Percentiles rank a stretch among this genome's conserved stretches.
Evolutionary conservation across 2,888 invertebrate genomes (phyloP).

Genomic region (Sarcophaga subvicina): DNA sequence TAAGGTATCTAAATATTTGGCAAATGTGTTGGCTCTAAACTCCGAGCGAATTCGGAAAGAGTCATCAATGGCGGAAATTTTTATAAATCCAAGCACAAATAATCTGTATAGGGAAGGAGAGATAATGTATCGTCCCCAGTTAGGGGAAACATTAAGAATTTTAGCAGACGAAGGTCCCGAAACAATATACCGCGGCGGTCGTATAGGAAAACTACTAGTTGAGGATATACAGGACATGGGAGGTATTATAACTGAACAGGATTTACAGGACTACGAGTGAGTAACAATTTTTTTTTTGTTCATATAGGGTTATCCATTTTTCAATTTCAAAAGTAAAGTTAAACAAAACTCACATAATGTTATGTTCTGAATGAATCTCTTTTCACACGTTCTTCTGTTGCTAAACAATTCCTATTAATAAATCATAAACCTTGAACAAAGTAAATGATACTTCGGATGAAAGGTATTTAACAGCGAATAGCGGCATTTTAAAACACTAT

Average conservation of each 20-base stretch:
- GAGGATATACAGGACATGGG: constrained; percentile 87
- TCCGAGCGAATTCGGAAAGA: constrained; percentile 83
- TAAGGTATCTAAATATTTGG: constrained; percentile 86
- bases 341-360: neutral
- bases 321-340: neutral
- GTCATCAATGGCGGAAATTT: constrained; percentile 84
- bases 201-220: constrained; percentile 84
- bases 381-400: too few species aligned
- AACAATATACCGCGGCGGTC: constrained; percentile 91
- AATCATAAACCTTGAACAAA: too few species aligned
- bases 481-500: too few species aligned
- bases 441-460: too few species aligned
- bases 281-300: constrained; percentile 63
- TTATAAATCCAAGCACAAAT: constrained; percentile 84
- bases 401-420: too few species aligned
- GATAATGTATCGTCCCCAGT: constrained; percentile 84
- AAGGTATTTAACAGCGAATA: too few species aligned
- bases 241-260: constrained; percentile 90
- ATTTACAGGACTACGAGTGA: constrained; percentile 88
- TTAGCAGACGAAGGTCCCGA: constrained; percentile 87
- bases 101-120: constrained; percentile 85
- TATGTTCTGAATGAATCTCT: neutral
- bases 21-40: constrained; percentile 83
- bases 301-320: too few species aligned
- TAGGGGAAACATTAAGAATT: constrained; percentile 87